Percentiles rank a stretch among this genome's conserved stretches.
phyloP scores from a whole-genome alignment of 2,888 invertebrate species.

The Drosophila monieri region DNA sequence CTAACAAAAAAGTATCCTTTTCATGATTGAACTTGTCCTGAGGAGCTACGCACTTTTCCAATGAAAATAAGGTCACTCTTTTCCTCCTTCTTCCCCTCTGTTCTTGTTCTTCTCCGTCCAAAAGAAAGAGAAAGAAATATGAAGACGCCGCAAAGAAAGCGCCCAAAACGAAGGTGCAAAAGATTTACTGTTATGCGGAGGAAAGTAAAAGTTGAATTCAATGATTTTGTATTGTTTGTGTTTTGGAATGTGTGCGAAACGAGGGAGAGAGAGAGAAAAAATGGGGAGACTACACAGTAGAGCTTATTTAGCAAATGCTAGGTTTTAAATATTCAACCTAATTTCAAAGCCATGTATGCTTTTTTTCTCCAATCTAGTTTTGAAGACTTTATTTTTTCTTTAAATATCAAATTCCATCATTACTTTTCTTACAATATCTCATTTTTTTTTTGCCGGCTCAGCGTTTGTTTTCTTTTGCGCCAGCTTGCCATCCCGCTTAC shows the following conservation, averaged over 20 bases:
- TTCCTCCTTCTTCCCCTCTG: constrained; percentile 12
- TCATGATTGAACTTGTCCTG: no score
- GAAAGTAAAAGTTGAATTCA: constrained; percentile 70
- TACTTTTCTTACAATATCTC: not conserved
- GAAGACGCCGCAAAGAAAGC: constrained; percentile 50
- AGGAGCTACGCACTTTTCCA: constrained; percentile 14
- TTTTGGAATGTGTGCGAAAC: constrained; percentile 27
- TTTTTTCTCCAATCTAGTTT: not conserved
- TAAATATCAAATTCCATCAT: no score
- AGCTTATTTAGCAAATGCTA: no score
- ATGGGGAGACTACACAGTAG: not conserved
- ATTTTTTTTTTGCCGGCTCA: not conserved
- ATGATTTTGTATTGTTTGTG: constrained; percentile 51
- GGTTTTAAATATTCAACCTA: not conserved
- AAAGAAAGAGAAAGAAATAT: constrained; percentile 2
- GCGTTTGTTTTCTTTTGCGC: not conserved
- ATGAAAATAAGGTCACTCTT: constrained; percentile 3
- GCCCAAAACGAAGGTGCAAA: constrained; percentile 32
- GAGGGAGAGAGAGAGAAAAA: not conserved
- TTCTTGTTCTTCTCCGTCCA: constrained; percentile 11
- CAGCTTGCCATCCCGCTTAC: not conserved
- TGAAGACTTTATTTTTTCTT: not conserved
- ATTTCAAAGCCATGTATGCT: not conserved
- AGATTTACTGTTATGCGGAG: constrained; percentile 34
- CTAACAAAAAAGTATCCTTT: not conserved